Conservation (phyloP, 2,113 vertebrate species). For the Micromys minutus region DNA sequence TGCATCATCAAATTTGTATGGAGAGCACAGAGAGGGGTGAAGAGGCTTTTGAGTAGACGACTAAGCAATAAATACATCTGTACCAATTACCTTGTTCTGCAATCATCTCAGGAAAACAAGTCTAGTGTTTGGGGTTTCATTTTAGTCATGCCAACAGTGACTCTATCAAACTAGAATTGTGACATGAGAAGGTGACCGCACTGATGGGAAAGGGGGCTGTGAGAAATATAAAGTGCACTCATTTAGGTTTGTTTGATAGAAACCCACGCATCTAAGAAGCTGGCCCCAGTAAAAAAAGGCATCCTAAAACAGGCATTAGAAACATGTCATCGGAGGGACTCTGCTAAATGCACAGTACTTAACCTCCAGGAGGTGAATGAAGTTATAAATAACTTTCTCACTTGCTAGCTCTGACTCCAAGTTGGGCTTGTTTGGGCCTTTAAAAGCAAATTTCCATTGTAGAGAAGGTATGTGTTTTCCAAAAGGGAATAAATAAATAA, state of each 20-base stretch:
- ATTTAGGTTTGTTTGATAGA: conserved; percentile 29
- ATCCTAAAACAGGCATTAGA: not conserved
- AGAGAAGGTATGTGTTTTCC: not conserved
- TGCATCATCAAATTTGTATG: not conserved
- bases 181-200: not conserved
- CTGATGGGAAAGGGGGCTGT: not conserved
- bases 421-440: not conserved
- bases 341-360: conserved; percentile 22
- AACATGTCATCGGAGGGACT: conserved; percentile 15
- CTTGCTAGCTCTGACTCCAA: conserved; percentile 19
- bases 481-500: conserved; percentile 11
- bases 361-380: not conserved
- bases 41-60: conserved; percentile 24
- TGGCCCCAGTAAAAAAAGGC: not conserved
- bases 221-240: not conserved
- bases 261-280: conserved; percentile 46
- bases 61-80: conserved; percentile 28
- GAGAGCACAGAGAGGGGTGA: not conserved
- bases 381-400: not conserved
- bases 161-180: conserved; percentile 21
- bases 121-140: conserved; percentile 33
- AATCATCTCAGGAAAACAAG: conserved; percentile 5
- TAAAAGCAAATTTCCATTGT: not conserved
- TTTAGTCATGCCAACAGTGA: conserved; percentile 36
- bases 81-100: conserved; percentile 7